Evolutionary conservation across 2,797 vertebrate species (phyloP).

Genomic region (Micrastur ruficollis): DNA sequence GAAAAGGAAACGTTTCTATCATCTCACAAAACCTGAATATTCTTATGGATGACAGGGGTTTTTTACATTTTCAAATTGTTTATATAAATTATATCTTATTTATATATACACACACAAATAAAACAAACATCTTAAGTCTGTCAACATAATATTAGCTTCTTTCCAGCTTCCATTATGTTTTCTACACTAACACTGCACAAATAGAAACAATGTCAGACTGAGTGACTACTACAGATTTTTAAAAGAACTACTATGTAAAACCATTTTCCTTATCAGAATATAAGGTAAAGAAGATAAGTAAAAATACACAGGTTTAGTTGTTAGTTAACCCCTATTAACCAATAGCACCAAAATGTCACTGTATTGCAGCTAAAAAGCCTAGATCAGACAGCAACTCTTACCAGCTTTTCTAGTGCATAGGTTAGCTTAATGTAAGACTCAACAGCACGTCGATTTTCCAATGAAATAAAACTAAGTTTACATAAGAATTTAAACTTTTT

Average conservation of each 20-base stretch:
- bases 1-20: not conserved
- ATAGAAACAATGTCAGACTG: not conserved
- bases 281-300: not conserved
- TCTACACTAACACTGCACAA: not conserved
- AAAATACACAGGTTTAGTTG: not conserved
- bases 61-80: not conserved
- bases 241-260: not conserved
- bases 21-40: not conserved
- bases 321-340: not conserved
- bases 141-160: not conserved
- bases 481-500: not conserved
- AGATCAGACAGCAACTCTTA: not conserved
- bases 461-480: not conserved
- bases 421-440: not conserved
- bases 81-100: not conserved
- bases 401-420: not conserved
- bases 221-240: not conserved
- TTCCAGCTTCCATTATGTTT: not conserved
- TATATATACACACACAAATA: not conserved
- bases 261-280: not conserved
- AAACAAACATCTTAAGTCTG: not conserved
- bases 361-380: not conserved
- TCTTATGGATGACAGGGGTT: not conserved
- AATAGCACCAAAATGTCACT: not conserved
- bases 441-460: not conserved